Evolutionary conservation across 2,113 vertebrate species (phyloP).

Genomic region (Poeciliopsis prolifica): DNA sequence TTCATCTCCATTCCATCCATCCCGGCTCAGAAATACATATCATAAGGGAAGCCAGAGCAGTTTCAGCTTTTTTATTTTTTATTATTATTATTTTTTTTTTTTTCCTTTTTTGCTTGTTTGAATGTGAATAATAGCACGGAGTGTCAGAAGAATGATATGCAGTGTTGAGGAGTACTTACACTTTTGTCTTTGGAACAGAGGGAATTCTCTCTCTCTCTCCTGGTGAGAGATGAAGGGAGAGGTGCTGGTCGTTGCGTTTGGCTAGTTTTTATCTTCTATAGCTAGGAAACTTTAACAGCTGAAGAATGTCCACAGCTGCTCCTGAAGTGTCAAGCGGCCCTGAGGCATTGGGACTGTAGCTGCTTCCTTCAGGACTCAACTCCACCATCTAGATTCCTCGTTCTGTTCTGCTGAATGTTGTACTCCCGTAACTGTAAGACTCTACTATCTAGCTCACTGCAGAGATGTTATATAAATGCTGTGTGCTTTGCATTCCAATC

Average conservation of each 20-base stretch:
- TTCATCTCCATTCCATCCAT: conserved; percentile 42
- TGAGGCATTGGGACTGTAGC: conserved; percentile 19
- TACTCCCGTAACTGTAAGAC: conserved; percentile 67
- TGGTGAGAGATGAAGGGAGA: conserved; percentile 54
- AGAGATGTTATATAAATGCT: conserved; percentile 58
- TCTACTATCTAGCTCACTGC: conserved; percentile 66
- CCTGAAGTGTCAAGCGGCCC: conserved; percentile 10
- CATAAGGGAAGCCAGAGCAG: conserved; percentile 61
- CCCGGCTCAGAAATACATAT: conserved; percentile 56
- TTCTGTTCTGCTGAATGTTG: conserved; percentile 68
- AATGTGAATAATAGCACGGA: conserved; percentile 61
- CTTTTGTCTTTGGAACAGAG: conserved; percentile 46
- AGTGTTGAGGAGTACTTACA: conserved; percentile 53
- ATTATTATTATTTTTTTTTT: too few species aligned
- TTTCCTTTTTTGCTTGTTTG: conserved; percentile 39
- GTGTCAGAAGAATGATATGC: conserved; percentile 61
- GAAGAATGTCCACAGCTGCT: conserved; percentile 68
- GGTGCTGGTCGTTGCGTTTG: background rate
- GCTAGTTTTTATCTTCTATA: conserved; percentile 10
- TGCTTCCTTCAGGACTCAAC: conserved; percentile 40
- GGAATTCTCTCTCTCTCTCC: conserved; percentile 39
- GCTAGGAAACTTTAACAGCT: conserved; percentile 61
- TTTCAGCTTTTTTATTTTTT: conserved; percentile 8
- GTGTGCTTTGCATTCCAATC: conserved; percentile 61
- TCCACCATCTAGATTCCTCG: conserved; percentile 57